phyloP scores from a whole-genome alignment of 2,888 invertebrate genomes.

The Dryomyza anilis region DNA sequence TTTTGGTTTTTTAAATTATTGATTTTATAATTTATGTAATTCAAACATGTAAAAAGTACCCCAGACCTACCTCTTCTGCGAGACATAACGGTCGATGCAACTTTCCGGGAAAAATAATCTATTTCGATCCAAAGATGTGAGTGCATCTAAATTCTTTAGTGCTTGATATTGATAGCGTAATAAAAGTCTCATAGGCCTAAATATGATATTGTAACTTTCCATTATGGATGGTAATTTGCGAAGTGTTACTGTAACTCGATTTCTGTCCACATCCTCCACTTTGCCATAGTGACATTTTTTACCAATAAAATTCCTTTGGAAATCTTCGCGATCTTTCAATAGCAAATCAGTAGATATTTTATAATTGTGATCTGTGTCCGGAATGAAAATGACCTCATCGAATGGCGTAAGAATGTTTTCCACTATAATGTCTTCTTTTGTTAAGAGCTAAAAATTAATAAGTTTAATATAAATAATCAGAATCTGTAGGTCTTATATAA shows the following conservation, averaged over 20 bases:
- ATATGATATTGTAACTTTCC: neutral
- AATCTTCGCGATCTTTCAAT: neutral
- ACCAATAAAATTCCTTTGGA: neutral
- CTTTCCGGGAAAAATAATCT: too few species aligned
- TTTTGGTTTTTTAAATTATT: too few species aligned
- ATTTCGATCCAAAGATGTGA: too few species aligned
- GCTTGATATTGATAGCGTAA: constrained; percentile 15
- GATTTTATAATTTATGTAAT: too few species aligned
- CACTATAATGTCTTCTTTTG: neutral
- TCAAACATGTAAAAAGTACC: too few species aligned
- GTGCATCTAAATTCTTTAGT: neutral
- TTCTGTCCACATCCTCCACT: neutral
- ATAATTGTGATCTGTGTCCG: neutral
- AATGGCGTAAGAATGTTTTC: constrained; percentile 26
- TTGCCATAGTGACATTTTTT: neutral
- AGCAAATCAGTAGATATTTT: neutral
- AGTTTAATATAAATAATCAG: too few species aligned
- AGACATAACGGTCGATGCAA: neutral
- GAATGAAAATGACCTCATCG: constrained; percentile 28
- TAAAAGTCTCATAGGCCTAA: constrained; percentile 3
- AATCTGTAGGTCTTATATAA: too few species aligned
- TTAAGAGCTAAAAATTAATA: constrained; percentile 8
- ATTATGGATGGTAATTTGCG: neutral
- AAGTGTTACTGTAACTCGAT: neutral
- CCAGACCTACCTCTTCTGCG: neutral